Percentiles rank a stretch among this genome's conserved stretches.
These are phyloP conservation scores for Nebria salina DNA, from an alignment of 2,888 invertebrate species.

Conservation along the genomic window DNA sequence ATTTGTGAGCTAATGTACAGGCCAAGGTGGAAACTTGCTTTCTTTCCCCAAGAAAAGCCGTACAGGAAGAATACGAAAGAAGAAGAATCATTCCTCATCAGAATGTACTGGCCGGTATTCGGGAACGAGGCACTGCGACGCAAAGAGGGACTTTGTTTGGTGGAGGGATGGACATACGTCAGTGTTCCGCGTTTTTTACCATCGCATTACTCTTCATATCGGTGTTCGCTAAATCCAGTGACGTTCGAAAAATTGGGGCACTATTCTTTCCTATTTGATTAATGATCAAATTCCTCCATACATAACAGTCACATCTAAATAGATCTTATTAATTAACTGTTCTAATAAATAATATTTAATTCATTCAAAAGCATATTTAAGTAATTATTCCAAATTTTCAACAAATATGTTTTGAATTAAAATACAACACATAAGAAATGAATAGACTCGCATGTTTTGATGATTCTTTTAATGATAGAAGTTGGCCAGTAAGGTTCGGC, in stretches of 20 bases:
- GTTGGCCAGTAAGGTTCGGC: not conserved
- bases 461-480: no score
- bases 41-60: conserved; percentile 18
- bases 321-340: no score
- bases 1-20: conserved; percentile 47
- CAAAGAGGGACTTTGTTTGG: conserved; percentile 17
- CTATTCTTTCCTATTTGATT: not conserved
- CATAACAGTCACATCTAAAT: no score
- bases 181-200: conserved; percentile 47
- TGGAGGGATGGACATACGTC: conserved; percentile 44
- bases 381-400: no score
- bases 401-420: no score
- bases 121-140: not conserved
- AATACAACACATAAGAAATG: no score
- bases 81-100: conserved; percentile 44
- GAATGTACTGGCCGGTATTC: conserved; percentile 33
- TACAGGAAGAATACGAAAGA: conserved; percentile 14
- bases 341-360: no score
- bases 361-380: no score
- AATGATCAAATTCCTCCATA: not conserved
- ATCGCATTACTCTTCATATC: conserved; percentile 45
- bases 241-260: conserved; percentile 1
- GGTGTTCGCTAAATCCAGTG: conserved; percentile 23
- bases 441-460: no score
- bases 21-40: conserved; percentile 32